phyloP scores from a whole-genome alignment of 2,888 invertebrate species.

The Synanthedon myopaeformis region DNA sequence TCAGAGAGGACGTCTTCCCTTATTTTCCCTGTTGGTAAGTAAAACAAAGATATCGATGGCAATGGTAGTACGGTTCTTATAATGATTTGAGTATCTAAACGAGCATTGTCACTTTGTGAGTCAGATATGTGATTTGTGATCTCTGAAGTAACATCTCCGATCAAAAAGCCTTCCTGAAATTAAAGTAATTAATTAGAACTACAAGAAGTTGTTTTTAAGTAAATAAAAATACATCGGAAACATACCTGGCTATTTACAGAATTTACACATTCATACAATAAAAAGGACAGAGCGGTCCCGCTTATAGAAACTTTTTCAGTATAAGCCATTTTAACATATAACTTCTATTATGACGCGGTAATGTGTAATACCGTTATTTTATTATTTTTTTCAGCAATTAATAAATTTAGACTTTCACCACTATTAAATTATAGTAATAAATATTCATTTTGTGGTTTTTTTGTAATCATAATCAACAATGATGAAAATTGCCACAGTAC shows the following conservation, averaged over 20 bases:
- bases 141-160: conserved; percentile 74
- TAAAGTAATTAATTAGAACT: neutral
- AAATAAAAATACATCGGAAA: conserved; percentile 7
- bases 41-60: conserved; percentile 69
- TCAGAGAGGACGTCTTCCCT: conserved; percentile 63
- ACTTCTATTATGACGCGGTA: neutral
- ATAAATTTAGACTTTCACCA: no score
- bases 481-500: no score
- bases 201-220: conserved; percentile 2
- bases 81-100: conserved; percentile 71
- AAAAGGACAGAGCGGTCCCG: conserved; percentile 75
- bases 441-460: no score
- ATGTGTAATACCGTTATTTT: no score
- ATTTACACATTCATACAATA: conserved; percentile 76
- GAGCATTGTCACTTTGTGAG: conserved; percentile 73
- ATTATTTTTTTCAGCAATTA: no score
- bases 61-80: conserved; percentile 72
- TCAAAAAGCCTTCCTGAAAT: conserved; percentile 73
- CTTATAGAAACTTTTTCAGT: conserved; percentile 66
- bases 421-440: no score
- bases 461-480: no score
- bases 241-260: conserved; percentile 71
- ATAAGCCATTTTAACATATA: conserved; percentile 35
- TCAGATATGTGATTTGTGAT: conserved; percentile 78
- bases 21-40: conserved; percentile 69